Evolutionary conservation across 2,113 vertebrate species (phyloP).

Genomic region (Chloebia gouldiae): DNA sequence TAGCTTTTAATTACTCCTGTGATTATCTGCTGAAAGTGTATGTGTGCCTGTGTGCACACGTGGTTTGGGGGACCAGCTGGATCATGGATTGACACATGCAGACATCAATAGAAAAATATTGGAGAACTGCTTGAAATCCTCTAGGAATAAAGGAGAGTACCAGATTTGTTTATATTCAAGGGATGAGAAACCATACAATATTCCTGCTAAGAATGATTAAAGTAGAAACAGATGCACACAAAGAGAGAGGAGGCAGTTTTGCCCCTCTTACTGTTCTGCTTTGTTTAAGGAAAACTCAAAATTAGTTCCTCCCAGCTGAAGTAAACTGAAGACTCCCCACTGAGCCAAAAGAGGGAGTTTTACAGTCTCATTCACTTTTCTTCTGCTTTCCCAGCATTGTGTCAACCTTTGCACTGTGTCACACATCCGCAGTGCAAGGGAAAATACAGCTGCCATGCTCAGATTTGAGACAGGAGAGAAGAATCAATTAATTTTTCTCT

Average conservation of each 20-base stretch:
- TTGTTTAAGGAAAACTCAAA: constrained; percentile 46
- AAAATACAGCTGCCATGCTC: neutral
- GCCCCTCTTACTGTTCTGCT: neutral
- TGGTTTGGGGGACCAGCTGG: neutral
- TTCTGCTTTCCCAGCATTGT: constrained; percentile 54
- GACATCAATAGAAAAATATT: constrained; percentile 23
- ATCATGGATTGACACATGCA: neutral
- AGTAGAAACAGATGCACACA: neutral
- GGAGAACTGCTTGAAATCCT: neutral
- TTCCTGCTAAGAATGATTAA: constrained; percentile 13
- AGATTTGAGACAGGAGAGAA: neutral
- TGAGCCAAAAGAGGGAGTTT: constrained; percentile 29
- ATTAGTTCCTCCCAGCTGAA: constrained; percentile 42
- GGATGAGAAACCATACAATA: constrained; percentile 43
- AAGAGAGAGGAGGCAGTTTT: constrained; percentile 12
- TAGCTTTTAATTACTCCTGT: neutral
- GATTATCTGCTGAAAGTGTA: neutral
- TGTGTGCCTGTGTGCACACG: neutral
- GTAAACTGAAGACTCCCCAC: constrained; percentile 38
- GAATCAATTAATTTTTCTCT: neutral
- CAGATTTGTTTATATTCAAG: constrained; percentile 43
- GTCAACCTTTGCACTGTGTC: constrained; percentile 52
- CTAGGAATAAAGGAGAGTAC: neutral
- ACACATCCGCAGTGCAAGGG: constrained; percentile 21
- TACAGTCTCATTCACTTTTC: constrained; percentile 29